Conservation (phyloP, 2,797 vertebrate species). For the Lithobates pipiens region DNA sequence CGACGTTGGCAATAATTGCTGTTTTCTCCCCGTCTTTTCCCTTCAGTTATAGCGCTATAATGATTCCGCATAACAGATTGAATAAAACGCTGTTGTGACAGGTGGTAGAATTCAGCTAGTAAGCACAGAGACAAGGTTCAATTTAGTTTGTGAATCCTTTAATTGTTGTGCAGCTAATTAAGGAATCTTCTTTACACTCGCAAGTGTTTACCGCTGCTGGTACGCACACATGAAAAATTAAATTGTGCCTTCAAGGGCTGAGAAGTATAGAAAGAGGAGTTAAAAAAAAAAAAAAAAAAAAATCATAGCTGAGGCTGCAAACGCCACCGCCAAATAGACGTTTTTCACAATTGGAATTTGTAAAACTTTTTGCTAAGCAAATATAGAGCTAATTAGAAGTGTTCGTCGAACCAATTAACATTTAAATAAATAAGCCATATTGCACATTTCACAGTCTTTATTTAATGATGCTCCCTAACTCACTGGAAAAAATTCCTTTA, state of each 20-base stretch:
- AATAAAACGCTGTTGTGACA: conserved; percentile 98
- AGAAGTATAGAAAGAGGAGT: conserved; percentile 86
- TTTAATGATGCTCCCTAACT: conserved; percentile 99
- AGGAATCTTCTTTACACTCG: conserved; percentile 92
- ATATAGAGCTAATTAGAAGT: conserved; percentile 99
- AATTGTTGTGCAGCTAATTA: conserved; percentile 99
- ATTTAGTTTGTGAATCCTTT: conserved; percentile 99
- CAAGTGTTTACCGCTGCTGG: conserved; percentile 90
- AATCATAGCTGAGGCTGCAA: conserved; percentile 85
- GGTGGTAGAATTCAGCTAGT: conserved; percentile 98
- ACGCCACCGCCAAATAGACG: conserved; percentile 86
- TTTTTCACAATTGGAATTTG: conserved; percentile 92
- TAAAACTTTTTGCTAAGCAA: conserved; percentile 96
- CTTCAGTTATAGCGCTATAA: conserved; percentile 93
- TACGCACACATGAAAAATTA: conserved; percentile 91
- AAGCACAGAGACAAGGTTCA: conserved; percentile 98
- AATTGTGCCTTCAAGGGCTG: conserved; percentile 90
- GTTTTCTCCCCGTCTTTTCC: conserved; percentile 87
- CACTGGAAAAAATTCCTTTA: conserved; percentile 90
- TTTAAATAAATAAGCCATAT: conserved; percentile 97
- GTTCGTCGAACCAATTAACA: conserved; percentile 95
- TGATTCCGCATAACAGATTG: conserved; percentile 98
- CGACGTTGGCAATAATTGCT: conserved; percentile 99
- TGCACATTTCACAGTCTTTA: conserved; percentile 99
- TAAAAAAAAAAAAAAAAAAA: conserved; percentile 77